phyloP scores from a whole-genome alignment of 2,113 vertebrate genomes.

The Clarias gariepinus region DNA sequence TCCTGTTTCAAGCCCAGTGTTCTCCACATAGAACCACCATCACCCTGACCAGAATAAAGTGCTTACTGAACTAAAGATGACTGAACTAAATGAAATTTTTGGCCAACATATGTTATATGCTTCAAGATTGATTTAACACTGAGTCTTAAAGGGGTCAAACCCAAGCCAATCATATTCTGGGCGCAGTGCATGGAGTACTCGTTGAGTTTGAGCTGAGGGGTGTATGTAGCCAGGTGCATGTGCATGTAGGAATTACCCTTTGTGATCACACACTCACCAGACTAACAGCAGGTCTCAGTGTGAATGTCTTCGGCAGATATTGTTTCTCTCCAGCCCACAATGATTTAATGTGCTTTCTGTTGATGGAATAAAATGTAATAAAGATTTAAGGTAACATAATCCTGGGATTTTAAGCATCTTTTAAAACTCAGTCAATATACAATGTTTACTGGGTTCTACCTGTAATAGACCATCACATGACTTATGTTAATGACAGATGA shows the following conservation, averaged over 20 bases:
- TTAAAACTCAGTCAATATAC: no score
- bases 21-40: background rate
- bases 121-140: background rate
- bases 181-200: no score
- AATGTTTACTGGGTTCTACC: slow-evolving; percentile 63
- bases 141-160: background rate
- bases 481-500: slow-evolving; percentile 80
- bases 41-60: background rate
- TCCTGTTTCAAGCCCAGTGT: background rate
- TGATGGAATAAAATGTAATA: background rate
- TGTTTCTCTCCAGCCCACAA: slow-evolving; percentile 80
- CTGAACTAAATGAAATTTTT: background rate
- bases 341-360: slow-evolving; percentile 84
- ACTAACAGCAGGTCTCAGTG: slow-evolving; percentile 69
- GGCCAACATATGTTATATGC: background rate
- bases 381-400: background rate
- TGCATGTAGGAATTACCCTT: background rate
- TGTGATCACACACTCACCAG: slow-evolving; percentile 69
- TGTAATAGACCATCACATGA: slow-evolving; percentile 84
- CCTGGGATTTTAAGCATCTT: background rate
- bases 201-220: no score
- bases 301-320: slow-evolving; percentile 76
- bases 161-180: no score
- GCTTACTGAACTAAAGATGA: no score
- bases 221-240: no score